These are phyloP conservation scores for Alexandromys oeconomus DNA, from an alignment of 2,797 vertebrate genomes.

Conservation along the genomic window DNA sequence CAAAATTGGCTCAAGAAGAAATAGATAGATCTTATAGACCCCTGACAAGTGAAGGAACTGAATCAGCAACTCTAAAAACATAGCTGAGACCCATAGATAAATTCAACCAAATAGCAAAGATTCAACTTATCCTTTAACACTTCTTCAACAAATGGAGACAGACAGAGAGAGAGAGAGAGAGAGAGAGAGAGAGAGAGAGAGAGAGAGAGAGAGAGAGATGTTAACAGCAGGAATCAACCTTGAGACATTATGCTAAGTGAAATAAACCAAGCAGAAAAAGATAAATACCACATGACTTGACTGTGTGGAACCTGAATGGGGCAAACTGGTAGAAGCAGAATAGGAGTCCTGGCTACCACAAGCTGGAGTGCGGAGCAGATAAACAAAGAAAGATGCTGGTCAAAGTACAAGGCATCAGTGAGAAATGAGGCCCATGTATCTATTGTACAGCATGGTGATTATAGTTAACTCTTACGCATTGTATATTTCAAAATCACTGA, in stretches of 20 bases:
- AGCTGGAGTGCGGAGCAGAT: neutral
- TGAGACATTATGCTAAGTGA: neutral
- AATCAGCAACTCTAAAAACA: neutral
- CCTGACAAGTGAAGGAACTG: neutral
- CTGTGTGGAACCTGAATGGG: neutral
- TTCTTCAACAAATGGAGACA: neutral
- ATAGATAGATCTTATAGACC: neutral
- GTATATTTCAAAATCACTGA: neutral
- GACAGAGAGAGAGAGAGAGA: neutral
- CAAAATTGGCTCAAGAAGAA: neutral
- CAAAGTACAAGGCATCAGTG: neutral
- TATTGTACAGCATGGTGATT: neutral
- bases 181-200: neutral
- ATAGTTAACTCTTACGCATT: neutral
- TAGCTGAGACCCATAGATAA: neutral
- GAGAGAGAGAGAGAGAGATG: accelerated
- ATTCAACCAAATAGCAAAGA: neutral
- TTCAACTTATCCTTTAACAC: neutral
- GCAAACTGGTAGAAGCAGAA: neutral
- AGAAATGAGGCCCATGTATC: neutral
- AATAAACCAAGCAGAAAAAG: neutral
- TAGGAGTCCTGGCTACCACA: neutral
- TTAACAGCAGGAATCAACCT: neutral
- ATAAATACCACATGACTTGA: neutral
- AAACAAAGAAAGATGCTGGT: neutral